Percentiles rank a stretch among this genome's conserved stretches.
These are phyloP conservation scores for Pyrocephalus nanus DNA, from an alignment of 2,797 vertebrate genomes.

Conservation along the genomic window DNA sequence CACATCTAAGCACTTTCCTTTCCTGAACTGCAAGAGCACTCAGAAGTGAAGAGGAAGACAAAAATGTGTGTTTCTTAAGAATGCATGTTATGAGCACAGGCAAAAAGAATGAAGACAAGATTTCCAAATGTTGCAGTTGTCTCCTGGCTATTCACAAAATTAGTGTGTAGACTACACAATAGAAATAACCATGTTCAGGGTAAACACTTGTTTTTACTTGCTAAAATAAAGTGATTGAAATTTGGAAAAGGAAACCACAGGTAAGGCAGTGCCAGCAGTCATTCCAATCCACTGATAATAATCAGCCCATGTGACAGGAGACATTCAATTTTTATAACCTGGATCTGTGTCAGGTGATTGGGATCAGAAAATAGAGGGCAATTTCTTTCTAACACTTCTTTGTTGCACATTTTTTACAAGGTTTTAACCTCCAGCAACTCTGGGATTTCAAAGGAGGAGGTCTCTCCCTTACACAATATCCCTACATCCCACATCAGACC, in stretches of 20 bases:
- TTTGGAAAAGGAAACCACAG: not conserved
- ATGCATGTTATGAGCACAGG: not conserved
- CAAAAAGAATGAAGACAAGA: not conserved
- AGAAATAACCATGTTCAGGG: not conserved
- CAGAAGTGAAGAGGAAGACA: not conserved
- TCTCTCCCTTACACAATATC: not conserved
- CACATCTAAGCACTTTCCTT: not conserved
- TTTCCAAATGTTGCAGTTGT: not conserved
- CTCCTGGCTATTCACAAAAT: not conserved
- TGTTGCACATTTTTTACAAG: slow-evolving; percentile 23
- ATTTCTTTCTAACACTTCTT: slow-evolving; percentile 7
- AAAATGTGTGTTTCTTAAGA: not conserved
- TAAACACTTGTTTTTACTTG: not conserved
- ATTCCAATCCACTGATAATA: not conserved
- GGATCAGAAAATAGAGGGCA: slow-evolving; percentile 28
- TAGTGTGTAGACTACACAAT: not conserved
- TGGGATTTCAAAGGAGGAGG: slow-evolving; percentile 23
- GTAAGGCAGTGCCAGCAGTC: not conserved
- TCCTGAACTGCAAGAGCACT: not conserved
- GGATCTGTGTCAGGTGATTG: not conserved
- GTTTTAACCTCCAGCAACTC: slow-evolving; percentile 30
- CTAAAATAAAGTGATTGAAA: not conserved
- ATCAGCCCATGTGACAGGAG: not conserved
- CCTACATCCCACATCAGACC: slow-evolving; percentile 40
- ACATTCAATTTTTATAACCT: not conserved